Conservation (phyloP, 2,797 vertebrate genomes). For the Tamandua tetradactyla region DNA sequence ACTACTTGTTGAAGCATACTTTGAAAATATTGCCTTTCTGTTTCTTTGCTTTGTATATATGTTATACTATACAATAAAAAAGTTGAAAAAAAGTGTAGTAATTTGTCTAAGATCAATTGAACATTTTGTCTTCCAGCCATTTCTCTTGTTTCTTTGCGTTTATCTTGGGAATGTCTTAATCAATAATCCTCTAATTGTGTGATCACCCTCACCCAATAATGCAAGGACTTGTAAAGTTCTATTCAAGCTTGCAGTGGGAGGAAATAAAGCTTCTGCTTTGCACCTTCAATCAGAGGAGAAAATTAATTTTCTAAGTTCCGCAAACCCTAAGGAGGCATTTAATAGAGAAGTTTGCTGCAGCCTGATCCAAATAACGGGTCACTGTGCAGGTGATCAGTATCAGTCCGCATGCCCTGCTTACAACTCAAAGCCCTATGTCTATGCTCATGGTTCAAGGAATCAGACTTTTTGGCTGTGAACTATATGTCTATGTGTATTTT, state of each 20-base stretch:
- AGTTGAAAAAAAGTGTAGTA: no score
- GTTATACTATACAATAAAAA: no score
- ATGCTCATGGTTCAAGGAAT: neutral
- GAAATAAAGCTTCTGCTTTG: neutral
- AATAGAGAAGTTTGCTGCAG: neutral
- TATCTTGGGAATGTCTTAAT: neutral
- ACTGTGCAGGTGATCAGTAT: neutral
- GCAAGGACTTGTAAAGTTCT: neutral
- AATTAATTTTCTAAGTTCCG: neutral
- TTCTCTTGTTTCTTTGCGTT: neutral
- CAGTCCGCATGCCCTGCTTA: neutral
- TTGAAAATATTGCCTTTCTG: no score
- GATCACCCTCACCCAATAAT: neutral
- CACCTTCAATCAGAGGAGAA: neutral
- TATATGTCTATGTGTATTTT: neutral
- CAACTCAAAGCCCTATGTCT: neutral
- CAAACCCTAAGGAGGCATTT: neutral
- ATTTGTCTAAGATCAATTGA: neutral
- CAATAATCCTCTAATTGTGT: neutral
- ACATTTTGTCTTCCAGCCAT: neutral
- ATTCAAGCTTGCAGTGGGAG: neutral
- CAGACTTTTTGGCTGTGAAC: neutral
- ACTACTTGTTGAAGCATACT: no score
- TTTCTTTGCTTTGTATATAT: no score
- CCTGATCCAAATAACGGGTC: neutral